Evolutionary conservation across 2,888 invertebrate species (phyloP), one percentile per base, ranked within the genome.

Genomic region (Trachelus tabidus): DNA sequence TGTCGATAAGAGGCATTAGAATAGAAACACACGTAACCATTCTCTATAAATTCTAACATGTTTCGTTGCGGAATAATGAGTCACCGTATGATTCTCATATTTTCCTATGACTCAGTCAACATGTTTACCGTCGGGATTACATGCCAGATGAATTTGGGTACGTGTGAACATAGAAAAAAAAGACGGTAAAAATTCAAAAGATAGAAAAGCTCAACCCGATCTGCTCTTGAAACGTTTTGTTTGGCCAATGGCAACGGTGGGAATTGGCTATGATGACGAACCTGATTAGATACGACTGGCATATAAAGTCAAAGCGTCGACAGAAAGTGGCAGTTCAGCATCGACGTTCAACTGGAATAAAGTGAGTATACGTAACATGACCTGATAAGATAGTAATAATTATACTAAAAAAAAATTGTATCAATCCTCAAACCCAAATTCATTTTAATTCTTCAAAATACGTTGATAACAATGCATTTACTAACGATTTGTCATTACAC

Each of bases 11-110:
- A 40, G 30, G 69, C n/a, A 73, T 68, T 40, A 79, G 68, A 77
- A 75, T 69, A 12, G 56, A 33, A 35, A 73, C 11, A 40, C 56
- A 76, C 76, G 77, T 69, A 77, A 56, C 23, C 37, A 73, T 40
- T 12, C 40, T 15, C 40, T 40, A 69, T 15, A 34, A 30, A 56
- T 73, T 73, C 69, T 74, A 74, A 77, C 75, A 77, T 79, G 78
- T 79, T 76, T 80, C 80, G 81, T 81, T 81, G 77, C 68, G 78
- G 76, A 81, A 80, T 78, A 80, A 80, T 80, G 79, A 80, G 77
- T 77, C 79, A 78, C 76, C 77, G 15, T 73, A 77, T 77, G 80
- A 78, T 78, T 77, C 77, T 79, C 75, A 73, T 74, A 80, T 79
- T 33, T 31, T 33, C 12, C 12, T 11, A 30, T 69, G 69, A 69